Conservation (phyloP, 1,140 invertebrate species). For the Zaprionus nigranus region DNA sequence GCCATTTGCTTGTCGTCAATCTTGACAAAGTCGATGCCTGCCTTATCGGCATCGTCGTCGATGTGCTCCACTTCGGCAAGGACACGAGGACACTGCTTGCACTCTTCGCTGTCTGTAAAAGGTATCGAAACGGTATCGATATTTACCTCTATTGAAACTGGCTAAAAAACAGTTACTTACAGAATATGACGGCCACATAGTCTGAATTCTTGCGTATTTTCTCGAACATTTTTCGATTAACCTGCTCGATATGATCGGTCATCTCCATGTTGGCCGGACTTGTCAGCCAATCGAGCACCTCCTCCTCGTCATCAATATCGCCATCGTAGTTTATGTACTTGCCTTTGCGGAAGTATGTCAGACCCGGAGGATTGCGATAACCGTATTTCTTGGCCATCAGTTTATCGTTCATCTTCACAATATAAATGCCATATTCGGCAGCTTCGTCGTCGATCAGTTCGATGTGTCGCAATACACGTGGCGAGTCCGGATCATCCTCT, state of each 20-base stretch:
- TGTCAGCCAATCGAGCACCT: constrained; percentile 96
- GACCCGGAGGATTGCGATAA: constrained; percentile 93
- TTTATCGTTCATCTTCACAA: constrained; percentile 94
- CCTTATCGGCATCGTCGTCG: constrained; percentile 96
- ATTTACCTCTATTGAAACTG: not conserved
- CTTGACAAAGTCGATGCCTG: constrained; percentile 97
- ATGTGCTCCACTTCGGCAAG: constrained; percentile 96
- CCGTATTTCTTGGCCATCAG: constrained; percentile 98
- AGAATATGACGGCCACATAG: constrained; percentile 97
- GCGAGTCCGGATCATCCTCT: constrained; percentile 91
- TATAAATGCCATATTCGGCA: constrained; percentile 95
- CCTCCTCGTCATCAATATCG: constrained; percentile 96
- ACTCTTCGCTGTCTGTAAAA: constrained; percentile 93
- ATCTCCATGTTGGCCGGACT: constrained; percentile 97
- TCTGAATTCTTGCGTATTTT: constrained; percentile 95
- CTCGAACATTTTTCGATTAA: constrained; percentile 97
- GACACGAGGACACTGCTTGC: constrained; percentile 96
- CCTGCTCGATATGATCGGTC: constrained; percentile 96
- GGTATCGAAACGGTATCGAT: not conserved
- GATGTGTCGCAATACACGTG: constrained; percentile 91
- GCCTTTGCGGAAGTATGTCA: constrained; percentile 95
- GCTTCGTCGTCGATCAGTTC: constrained; percentile 97
- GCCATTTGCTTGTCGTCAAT: constrained; percentile 94
- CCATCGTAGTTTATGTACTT: constrained; percentile 97
- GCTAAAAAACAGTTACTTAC: constrained; percentile 87